These are phyloP conservation scores for Hartigia nigra DNA, from an alignment of 2,888 invertebrate species.

Conservation along the genomic window DNA sequence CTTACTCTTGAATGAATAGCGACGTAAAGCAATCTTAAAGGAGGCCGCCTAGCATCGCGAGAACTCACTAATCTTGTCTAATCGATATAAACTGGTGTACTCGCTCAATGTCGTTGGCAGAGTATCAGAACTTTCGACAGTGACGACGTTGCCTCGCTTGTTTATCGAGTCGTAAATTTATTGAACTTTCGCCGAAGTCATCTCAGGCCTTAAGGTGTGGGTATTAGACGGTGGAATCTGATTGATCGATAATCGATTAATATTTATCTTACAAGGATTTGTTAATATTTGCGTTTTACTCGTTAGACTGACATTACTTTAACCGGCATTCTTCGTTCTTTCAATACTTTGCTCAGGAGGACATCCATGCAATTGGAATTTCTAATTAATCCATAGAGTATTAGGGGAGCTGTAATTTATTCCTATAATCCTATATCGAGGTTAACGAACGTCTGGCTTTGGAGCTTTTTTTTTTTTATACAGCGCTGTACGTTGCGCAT, in stretches of 20 bases:
- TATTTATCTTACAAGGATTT: neutral
- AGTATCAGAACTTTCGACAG: slow-evolving; percentile 18
- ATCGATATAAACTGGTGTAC: slow-evolving; percentile 45
- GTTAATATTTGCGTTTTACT: neutral
- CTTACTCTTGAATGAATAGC: neutral
- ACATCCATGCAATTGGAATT: neutral
- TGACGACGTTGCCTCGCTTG: slow-evolving; percentile 4
- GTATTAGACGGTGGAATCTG: neutral
- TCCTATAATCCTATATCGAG: neutral
- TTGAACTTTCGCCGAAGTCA: neutral
- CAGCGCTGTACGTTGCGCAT: neutral
- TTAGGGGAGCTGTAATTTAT: neutral
- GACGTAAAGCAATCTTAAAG: slow-evolving; percentile 1
- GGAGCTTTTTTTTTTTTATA: neutral
- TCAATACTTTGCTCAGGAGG: slow-evolving; percentile 39
- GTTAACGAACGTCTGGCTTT: neutral
- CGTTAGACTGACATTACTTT: slow-evolving; percentile 44
- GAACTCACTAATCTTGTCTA: slow-evolving; percentile 39
- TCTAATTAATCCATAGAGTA: neutral
- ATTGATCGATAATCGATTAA: neutral
- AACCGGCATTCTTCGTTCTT: slow-evolving; percentile 40
- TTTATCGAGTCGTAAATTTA: slow-evolving; percentile 1
- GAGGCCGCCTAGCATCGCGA: neutral
- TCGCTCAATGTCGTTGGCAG: slow-evolving; percentile 48
- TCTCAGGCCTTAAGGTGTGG: neutral